phyloP scores from a whole-genome alignment of 2,797 vertebrate species.

The Platyrinchus mystaceus region DNA sequence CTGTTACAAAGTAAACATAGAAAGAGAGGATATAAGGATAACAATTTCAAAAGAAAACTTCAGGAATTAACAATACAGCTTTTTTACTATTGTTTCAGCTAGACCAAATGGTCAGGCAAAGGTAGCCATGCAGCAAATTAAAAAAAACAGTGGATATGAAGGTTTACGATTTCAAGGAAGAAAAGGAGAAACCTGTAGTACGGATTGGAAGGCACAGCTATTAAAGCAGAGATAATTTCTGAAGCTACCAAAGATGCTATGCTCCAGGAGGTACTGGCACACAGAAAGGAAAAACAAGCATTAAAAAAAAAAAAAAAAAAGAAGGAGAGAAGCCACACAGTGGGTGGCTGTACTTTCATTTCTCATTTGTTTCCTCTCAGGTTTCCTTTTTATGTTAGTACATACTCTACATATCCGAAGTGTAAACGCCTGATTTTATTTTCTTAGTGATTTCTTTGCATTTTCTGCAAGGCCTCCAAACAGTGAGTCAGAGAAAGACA shows the following conservation, averaged over 20 bases:
- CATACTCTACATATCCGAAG: neutral
- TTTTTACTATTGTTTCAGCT: neutral
- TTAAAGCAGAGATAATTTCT: neutral
- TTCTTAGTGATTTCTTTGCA: neutral
- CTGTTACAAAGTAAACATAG: neutral
- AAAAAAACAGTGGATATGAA: neutral
- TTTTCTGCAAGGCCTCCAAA: neutral
- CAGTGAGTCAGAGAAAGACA: rapidly evolving
- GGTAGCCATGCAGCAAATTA: neutral
- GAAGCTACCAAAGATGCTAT: neutral
- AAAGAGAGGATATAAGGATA: neutral
- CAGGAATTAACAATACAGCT: rapidly evolving
- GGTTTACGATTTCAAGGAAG: neutral
- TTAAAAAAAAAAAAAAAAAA: neutral
- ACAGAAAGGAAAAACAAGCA: neutral
- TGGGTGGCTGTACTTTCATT: neutral
- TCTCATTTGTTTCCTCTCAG: neutral
- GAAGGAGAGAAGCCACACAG: rapidly evolving
- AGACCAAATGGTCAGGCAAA: neutral
- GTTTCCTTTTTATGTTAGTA: neutral
- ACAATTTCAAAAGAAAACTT: neutral
- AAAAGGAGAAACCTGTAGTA: neutral
- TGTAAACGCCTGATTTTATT: neutral
- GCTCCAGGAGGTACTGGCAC: neutral
- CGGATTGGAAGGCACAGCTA: neutral